A percentile compares a stretch with the other conserved stretches of the same genome.
These are phyloP conservation scores for Hippoglossus hippoglossus DNA, from an alignment of 2,797 vertebrate species.

Conservation along the genomic window DNA sequence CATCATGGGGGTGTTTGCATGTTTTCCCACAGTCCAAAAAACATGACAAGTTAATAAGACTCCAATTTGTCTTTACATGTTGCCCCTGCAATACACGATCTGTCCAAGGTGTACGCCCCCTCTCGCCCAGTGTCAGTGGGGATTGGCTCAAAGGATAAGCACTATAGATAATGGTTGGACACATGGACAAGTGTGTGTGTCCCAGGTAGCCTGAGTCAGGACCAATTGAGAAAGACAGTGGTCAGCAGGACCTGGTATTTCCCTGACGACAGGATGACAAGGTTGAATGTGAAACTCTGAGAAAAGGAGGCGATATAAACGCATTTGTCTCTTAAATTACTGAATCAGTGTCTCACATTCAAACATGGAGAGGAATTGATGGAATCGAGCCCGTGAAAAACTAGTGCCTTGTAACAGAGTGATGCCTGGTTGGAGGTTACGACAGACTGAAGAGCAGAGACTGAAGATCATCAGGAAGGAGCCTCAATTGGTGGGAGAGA, in stretches of 20 bases:
- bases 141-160: too few relatives aligned
- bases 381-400: conserved; percentile 5
- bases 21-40: too few relatives aligned
- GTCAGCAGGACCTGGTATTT: background rate
- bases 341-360: conserved; percentile 1
- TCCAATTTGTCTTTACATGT: too few relatives aligned
- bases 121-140: too few relatives aligned
- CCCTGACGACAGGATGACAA: background rate
- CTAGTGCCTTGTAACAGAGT: background rate
- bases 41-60: too few relatives aligned
- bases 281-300: background rate
- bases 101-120: background rate
- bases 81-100: too few relatives aligned
- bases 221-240: background rate
- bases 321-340: conserved; percentile 21
- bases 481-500: background rate
- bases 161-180: too few relatives aligned
- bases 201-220: background rate
- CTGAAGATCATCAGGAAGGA: background rate
- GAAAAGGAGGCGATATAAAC: background rate
- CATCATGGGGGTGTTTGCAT: too few relatives aligned
- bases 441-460: background rate
- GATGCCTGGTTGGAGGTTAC: background rate
- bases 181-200: background rate
- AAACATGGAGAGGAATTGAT: conserved; percentile 15